Percentiles rank a stretch among this genome's conserved stretches.
Conservation (phyloP, 2,113 vertebrate species). For the Eurypyga helias region DNA sequence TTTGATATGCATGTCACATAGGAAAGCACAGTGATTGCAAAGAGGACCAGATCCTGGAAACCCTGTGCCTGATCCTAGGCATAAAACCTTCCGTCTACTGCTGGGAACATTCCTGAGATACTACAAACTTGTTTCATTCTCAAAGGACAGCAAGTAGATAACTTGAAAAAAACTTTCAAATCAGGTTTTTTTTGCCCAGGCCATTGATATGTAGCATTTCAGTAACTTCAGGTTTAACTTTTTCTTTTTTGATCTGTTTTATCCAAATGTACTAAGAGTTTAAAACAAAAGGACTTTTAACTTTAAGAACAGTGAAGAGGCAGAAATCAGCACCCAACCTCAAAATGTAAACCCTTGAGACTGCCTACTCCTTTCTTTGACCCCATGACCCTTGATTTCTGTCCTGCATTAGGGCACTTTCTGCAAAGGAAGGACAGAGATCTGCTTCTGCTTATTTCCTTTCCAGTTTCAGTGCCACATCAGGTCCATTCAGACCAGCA, state of each 20-base stretch:
- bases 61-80: neutral
- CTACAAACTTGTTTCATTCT: neutral
- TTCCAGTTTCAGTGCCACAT: neutral
- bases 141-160: neutral
- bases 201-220: neutral
- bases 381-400: neutral
- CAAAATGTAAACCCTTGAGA: neutral
- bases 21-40: neutral
- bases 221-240: neutral
- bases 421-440: neutral
- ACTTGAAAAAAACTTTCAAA: neutral
- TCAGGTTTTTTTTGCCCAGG: neutral
- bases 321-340: neutral
- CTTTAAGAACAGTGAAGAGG: neutral
- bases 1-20: neutral
- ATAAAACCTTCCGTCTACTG: neutral
- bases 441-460: neutral
- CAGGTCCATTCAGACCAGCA: accelerated
- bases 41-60: neutral
- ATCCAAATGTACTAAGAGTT: neutral
- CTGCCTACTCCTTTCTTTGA: neutral
- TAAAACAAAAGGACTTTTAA: neutral
- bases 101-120: neutral
- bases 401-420: neutral
- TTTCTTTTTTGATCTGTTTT: neutral